phyloP scores from a whole-genome alignment of 1,140 invertebrate species.

The Drosophila tani region DNA sequence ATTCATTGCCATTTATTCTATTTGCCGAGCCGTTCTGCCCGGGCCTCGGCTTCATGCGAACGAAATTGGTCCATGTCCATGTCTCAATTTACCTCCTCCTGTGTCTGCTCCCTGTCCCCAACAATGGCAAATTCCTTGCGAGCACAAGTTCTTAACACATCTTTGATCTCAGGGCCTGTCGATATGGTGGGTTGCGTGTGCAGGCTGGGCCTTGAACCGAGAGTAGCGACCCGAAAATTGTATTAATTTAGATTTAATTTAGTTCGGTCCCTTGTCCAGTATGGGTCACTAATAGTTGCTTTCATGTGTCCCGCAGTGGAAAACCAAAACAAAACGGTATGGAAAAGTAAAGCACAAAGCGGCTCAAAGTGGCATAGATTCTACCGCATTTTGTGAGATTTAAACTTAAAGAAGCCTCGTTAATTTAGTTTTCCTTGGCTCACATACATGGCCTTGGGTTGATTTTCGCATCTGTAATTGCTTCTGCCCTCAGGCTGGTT shows the following conservation, averaged over 20 bases:
- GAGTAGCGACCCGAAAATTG: slow-evolving; percentile 66
- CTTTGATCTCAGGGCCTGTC: slow-evolving; percentile 73
- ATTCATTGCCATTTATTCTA: slow-evolving; percentile 83
- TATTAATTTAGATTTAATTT: slow-evolving; percentile 81
- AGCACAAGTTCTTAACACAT: slow-evolving; percentile 56
- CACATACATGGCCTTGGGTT: slow-evolving; percentile 63
- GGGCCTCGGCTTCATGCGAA: slow-evolving; percentile 16
- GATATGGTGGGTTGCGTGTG: slow-evolving; percentile 44
- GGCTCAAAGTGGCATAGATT: slow-evolving; percentile 48
- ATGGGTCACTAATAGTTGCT: slow-evolving; percentile 56
- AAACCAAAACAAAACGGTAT: slow-evolving; percentile 16
- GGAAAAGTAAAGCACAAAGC: neutral
- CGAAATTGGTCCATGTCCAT: slow-evolving; percentile 68
- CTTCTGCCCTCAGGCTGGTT: slow-evolving; percentile 5
- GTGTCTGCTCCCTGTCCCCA: neutral
- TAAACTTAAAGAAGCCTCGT: slow-evolving; percentile 50
- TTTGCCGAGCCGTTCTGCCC: slow-evolving; percentile 51
- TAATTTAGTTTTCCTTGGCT: slow-evolving; percentile 6
- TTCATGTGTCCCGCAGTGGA: slow-evolving; percentile 18
- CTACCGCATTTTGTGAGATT: slow-evolving; percentile 23
- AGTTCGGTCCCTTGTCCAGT: slow-evolving; percentile 34
- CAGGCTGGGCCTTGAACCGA: slow-evolving; percentile 3
- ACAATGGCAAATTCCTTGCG: slow-evolving; percentile 52
- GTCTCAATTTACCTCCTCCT: slow-evolving; percentile 33
- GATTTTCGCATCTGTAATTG: slow-evolving; percentile 51